Evolutionary conservation across 2,888 invertebrate species (phyloP), one percentile per base, ranked within the genome.

Genomic region (Erannis defoliaria): DNA sequence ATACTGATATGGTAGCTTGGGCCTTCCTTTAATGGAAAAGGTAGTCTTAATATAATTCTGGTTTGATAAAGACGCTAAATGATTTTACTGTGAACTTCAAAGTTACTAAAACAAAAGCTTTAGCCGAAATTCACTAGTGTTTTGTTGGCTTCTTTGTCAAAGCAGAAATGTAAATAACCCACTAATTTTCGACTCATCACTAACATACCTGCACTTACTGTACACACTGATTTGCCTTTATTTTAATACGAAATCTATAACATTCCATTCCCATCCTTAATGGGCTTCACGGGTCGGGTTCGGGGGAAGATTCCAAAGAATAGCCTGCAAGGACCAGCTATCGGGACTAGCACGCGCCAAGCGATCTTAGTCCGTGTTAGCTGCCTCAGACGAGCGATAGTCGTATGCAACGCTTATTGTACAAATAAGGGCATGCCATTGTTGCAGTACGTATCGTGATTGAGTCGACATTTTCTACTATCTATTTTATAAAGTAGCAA

Each of bases 391-490:
- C 74, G 76, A 78, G 85, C 91, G 90, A 90, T 86, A 77, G 72
- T 83, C 88, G 93, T 93, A 93, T 93, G 92, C 93, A 93, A 93
- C 93, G 91, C 93, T 93, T 93, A 93, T 93, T 93, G 88, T 90
- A 89, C 87, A 78, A 86, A 93, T 92, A 92, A 90, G 92, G 90
- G 89, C 85, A 81, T 85, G 86, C 88, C 88, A 82, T 87, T 83
- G 92, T 92, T 93, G 93, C 92, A 93, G 90, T 93, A 93, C 93
- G 86, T 84, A 85, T 91, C 90, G 92, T 91, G 92, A 87, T 85
- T 84, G 90, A 90, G 91, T 92, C 92, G 80, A 85, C 79, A 71
- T 72, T 67, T 64, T 65, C 71, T 66, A 62, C 66, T 58, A 68
- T 59, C 61, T 49, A 53, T 67, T 66, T 72, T 71, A 71, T 73